Evolutionary conservation across 2,888 invertebrate species (phyloP), one percentile per base, ranked within the genome.

Genomic region (Schizotus pectinicornis): DNA sequence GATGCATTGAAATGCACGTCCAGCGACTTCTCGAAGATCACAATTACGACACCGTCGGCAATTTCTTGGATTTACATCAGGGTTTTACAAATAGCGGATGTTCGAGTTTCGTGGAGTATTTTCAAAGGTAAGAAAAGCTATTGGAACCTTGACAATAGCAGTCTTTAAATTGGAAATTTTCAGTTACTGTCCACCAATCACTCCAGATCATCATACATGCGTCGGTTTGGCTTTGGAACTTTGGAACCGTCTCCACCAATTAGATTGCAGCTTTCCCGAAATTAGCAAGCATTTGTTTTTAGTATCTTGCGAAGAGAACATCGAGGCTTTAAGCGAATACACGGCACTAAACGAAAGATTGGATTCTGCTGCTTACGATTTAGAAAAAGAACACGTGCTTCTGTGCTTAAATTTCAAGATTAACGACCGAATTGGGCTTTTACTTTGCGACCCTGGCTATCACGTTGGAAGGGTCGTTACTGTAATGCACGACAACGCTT

Each of bases 361-460:
- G 8, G 83, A 84, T 45, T 74, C 80, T 6, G 84, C 86, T 5
- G 83, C 83, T 13, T 82, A 84, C 59, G 84, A 85, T 63, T 84
- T 86, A 35, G 94, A 94, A 79, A 95, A 94, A 79, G 95, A 95
- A 77, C 95, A 95, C 79, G 92, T 93, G 38, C 84, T 94, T 80
- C 88, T 91, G 56, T 90, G 90, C 60, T 83, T 94, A 74, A 88
- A 86, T 68, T 84, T 94, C 59, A 80, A 84, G 65, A 86, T 94
- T 54, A 88, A 85, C 45, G 91, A 88, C 31, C 85, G 95, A 35
- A 79, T 82, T 0, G 95, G 94, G 31, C 82, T 91, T 46, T 80
- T 95, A 81, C 85, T 95, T 13, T 86, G 94, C 36, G 95, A 95
- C 82, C 94, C 95, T 0, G 95, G 95, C 11, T 95, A 95, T 80